Percentiles rank a stretch among this genome's conserved stretches.
Evolutionary conservation across 2,113 vertebrate species (phyloP).

Genomic region (Physeter macrocephalus): DNA sequence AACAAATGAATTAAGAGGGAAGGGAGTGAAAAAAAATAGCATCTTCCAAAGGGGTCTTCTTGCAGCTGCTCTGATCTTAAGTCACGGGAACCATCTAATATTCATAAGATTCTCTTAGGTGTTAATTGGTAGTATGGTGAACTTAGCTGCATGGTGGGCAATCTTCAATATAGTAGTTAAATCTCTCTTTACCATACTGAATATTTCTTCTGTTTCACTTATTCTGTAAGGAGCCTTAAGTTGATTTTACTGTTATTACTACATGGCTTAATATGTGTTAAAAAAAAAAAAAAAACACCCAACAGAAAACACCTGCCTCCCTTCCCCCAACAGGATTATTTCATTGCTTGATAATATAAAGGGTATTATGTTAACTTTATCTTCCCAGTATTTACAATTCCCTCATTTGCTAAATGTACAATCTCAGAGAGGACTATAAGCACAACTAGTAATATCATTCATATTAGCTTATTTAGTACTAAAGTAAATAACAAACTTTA

Average conservation of each 20-base stretch:
- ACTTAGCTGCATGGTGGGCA: not conserved
- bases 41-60: not conserved
- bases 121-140: not conserved
- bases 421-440: not conserved
- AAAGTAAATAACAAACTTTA: not conserved
- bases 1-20: not conserved
- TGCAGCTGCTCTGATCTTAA: not conserved
- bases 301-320: not conserved
- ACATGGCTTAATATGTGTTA: not conserved
- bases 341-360: not conserved
- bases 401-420: not conserved
- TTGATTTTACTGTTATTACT: not conserved
- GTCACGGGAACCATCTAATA: not conserved
- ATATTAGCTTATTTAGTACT: not conserved
- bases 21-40: not conserved
- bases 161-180: not conserved
- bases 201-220: not conserved
- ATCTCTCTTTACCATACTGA: not conserved
- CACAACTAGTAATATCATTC: not conserved
- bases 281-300: not conserved
- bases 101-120: not conserved
- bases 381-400: not conserved
- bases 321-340: not conserved
- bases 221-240: not conserved
- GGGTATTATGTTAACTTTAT: not conserved